Evolutionary conservation across 2,797 vertebrate species (phyloP).

Genomic region (Molossus molossus): DNA sequence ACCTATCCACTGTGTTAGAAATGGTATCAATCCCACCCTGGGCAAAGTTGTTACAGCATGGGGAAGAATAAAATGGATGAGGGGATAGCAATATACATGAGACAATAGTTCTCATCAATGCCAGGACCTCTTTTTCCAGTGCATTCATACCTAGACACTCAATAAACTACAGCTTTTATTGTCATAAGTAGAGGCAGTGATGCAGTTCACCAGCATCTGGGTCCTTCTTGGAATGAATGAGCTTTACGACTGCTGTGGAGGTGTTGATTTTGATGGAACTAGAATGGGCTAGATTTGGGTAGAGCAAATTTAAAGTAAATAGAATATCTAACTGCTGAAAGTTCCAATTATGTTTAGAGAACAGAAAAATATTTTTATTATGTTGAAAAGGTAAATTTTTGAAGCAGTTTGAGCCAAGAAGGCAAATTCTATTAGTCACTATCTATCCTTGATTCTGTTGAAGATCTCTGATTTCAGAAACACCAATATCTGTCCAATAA

Average conservation of each 20-base stretch:
- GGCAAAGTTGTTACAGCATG: background rate
- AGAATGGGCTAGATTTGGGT: rapidly evolving
- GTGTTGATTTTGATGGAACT: background rate
- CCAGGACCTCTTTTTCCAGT: background rate
- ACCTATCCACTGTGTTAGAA: background rate
- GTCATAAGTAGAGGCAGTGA: background rate
- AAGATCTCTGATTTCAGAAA: background rate
- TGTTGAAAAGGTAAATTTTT: background rate
- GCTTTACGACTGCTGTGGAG: background rate
- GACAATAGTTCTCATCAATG: background rate
- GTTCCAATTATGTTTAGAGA: background rate
- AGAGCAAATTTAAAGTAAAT: background rate
- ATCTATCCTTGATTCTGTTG: background rate
- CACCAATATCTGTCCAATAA: background rate
- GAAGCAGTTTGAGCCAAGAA: background rate
- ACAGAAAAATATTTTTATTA: background rate
- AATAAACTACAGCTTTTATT: background rate
- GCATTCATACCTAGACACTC: background rate
- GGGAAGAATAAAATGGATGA: background rate
- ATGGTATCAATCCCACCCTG: background rate
- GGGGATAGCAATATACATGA: background rate
- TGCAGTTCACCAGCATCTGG: background rate
- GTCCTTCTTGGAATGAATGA: background rate
- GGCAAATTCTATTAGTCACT: background rate
- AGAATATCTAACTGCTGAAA: background rate